phyloP scores from a whole-genome alignment of 2,797 vertebrate species.

The Notamacropus eugenii region DNA sequence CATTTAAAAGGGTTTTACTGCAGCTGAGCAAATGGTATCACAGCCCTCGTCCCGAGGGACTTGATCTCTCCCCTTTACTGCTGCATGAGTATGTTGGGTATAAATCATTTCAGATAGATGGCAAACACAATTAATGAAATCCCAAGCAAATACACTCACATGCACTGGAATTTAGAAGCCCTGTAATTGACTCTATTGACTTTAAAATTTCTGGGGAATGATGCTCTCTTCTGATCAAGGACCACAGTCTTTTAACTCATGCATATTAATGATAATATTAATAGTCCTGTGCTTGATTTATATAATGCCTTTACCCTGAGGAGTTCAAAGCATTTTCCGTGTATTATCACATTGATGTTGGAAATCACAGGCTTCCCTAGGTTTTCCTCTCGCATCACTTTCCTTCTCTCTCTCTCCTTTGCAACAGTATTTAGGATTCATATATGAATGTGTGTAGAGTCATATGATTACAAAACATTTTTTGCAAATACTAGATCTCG shows the following conservation, averaged over 20 bases:
- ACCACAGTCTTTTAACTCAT: slow-evolving; percentile 37
- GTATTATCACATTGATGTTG: slow-evolving; percentile 6
- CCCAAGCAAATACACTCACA: slow-evolving; percentile 42
- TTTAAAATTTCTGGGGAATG: slow-evolving; percentile 49
- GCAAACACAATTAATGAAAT: slow-evolving; percentile 42
- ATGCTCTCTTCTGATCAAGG: slow-evolving; percentile 28
- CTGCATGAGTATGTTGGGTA: slow-evolving; percentile 27
- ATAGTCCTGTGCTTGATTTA: slow-evolving; percentile 24
- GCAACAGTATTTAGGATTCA: neutral
- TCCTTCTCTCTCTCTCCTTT: slow-evolving; percentile 30
- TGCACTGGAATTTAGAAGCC: slow-evolving; percentile 43
- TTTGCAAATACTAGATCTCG: neutral
- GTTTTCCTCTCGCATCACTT: slow-evolving; percentile 43
- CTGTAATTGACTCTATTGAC: slow-evolving; percentile 52
- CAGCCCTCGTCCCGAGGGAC: slow-evolving; percentile 14
- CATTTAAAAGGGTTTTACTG: slow-evolving; percentile 63
- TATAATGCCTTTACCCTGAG: slow-evolving; percentile 40
- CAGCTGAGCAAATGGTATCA: slow-evolving; percentile 28
- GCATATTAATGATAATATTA: neutral
- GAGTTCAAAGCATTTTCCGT: neutral
- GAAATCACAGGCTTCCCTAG: neutral
- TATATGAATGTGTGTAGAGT: neutral
- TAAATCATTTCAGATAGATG: slow-evolving; percentile 66
- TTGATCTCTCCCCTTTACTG: slow-evolving; percentile 52
- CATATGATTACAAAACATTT: neutral